Percentiles rank a stretch among this genome's conserved stretches.
These are phyloP conservation scores for Lasioglossum lativentre DNA, from an alignment of 2,888 invertebrate species.

Conservation along the genomic window DNA sequence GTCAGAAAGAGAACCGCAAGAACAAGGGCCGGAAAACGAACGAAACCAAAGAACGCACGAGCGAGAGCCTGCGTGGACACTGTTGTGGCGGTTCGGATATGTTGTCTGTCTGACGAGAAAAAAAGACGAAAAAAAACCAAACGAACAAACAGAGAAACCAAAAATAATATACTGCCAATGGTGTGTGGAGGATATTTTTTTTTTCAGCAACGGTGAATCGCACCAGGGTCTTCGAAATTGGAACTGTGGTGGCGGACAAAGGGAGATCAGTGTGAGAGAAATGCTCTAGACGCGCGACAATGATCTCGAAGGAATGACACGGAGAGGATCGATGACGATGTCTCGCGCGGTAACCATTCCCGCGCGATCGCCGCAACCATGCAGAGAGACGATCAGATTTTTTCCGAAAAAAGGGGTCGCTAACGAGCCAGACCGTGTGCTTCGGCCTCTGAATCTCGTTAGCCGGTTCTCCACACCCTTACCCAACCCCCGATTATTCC, in stretches of 20 bases:
- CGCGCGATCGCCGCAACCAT: not conserved
- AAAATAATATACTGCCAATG: conserved; percentile 14
- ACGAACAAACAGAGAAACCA: not conserved
- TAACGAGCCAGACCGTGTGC: not conserved
- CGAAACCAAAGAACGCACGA: not conserved
- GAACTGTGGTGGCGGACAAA: conserved; percentile 23
- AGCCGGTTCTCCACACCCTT: not conserved
- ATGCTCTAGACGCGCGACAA: conserved; percentile 29
- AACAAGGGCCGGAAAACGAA: not conserved
- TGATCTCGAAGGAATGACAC: conserved; percentile 44
- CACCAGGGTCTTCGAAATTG: conserved; percentile 38
- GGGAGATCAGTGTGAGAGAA: conserved; percentile 16
- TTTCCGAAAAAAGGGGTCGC: not conserved
- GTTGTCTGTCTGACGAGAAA: conserved; percentile 11
- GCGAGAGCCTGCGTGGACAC: not conserved
- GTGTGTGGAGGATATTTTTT: conserved; percentile 57
- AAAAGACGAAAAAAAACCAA: not conserved
- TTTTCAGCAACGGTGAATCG: conserved; percentile 55
- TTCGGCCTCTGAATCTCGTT: conserved; percentile 3
- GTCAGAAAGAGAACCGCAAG: not conserved
- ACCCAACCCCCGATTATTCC: not conserved
- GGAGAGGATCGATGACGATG: conserved; percentile 36
- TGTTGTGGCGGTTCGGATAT: not conserved
- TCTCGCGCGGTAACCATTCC: conserved; percentile 26
- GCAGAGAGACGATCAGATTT: not conserved